These are phyloP conservation scores for Prunella himalayana DNA, from an alignment of 2,113 vertebrate genomes.

Conservation along the genomic window DNA sequence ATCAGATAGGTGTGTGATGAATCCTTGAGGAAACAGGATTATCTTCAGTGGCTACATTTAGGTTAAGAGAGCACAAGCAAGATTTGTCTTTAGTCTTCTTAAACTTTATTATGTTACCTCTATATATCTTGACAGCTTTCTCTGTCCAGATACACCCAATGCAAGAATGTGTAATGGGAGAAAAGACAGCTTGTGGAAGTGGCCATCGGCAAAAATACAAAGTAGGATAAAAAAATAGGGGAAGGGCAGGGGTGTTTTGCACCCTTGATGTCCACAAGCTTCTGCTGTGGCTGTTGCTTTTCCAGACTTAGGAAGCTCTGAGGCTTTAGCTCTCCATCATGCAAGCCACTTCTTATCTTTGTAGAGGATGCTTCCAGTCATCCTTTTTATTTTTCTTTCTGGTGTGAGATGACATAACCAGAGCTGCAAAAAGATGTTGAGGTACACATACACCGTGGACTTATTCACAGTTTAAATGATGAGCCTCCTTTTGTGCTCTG, in stretches of 20 bases:
- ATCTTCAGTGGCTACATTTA: neutral
- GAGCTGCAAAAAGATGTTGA: neutral
- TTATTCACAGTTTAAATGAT: neutral
- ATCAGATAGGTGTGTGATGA: neutral
- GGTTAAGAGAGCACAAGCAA: neutral
- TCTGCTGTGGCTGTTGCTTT: neutral
- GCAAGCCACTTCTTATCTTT: neutral
- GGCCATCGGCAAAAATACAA: neutral
- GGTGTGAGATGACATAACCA: neutral
- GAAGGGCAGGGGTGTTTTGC: neutral
- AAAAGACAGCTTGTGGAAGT: neutral
- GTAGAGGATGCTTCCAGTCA: neutral
- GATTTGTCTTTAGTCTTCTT: neutral
- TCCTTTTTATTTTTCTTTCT: neutral
- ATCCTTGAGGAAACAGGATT: neutral
- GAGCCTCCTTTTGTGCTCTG: neutral
- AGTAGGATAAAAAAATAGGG: neutral
- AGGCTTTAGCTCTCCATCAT: neutral
- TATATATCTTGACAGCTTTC: neutral
- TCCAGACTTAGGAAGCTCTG: neutral
- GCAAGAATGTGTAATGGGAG: neutral
- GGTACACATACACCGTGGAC: fast-evolving
- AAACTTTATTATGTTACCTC: neutral
- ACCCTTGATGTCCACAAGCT: fast-evolving
- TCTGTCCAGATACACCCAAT: neutral